A percentile compares a stretch with the other conserved stretches of the same genome.
Evolutionary conservation across 2,113 vertebrate species (phyloP).

Genomic region (Puntigrus tetrazona): DNA sequence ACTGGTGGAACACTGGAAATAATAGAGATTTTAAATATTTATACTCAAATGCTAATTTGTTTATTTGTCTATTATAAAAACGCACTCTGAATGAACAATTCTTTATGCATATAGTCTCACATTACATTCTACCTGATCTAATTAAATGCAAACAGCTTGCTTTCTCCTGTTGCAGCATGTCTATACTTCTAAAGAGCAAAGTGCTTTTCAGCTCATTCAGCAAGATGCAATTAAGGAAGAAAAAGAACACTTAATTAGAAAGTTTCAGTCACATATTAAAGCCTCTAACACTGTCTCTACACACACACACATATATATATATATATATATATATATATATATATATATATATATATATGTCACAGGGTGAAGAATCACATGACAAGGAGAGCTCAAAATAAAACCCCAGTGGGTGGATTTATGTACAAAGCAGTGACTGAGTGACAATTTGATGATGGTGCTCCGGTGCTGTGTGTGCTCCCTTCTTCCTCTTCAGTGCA

Average conservation of each 20-base stretch:
- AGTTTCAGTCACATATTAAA: background rate
- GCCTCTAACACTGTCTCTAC: background rate
- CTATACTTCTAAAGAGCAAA: background rate
- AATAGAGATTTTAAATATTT: background rate
- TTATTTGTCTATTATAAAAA: background rate
- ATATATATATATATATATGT: no score
- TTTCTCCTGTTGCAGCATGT: background rate
- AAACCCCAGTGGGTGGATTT: no score
- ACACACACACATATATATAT: no score
- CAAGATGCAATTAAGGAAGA: background rate
- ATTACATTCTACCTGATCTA: background rate
- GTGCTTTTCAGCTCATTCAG: background rate
- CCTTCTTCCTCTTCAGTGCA: no score
- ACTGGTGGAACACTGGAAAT: background rate
- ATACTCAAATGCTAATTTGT: no score
- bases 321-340: no score
- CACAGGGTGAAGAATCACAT: no score
- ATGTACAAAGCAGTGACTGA: no score
- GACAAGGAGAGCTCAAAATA: no score
- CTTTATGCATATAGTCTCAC: background rate
- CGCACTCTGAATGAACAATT: background rate
- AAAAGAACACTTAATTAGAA: background rate
- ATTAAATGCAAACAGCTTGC: slow-evolving; percentile 20
- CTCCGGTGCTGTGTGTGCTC: no score
- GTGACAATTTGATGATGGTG: no score